Percentiles rank a stretch among this genome's conserved stretches.
Conservation (phyloP, 2,888 invertebrate species). For the Harpalus rubripes region DNA sequence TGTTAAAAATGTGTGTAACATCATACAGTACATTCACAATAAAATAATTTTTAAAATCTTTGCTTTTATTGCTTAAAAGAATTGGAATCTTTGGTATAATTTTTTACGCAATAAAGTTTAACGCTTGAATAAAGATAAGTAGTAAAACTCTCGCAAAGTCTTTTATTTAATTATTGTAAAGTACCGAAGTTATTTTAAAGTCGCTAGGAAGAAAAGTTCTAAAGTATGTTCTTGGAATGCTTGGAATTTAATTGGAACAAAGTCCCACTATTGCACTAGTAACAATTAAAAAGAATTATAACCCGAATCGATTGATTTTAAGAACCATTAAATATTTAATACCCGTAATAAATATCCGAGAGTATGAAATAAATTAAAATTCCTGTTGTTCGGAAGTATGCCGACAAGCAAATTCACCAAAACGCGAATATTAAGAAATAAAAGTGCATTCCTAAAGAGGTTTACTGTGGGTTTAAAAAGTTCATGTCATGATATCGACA, state of each 20-base stretch:
- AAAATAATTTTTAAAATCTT: background rate
- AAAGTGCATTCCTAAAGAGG: slow-evolving; percentile 43
- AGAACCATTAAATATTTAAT: slow-evolving; percentile 50
- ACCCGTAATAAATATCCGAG: slow-evolving; percentile 38
- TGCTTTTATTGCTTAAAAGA: background rate
- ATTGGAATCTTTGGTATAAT: background rate
- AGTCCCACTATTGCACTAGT: slow-evolving; percentile 17
- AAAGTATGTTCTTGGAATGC: slow-evolving; percentile 14
- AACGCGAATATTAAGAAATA: slow-evolving; percentile 63
- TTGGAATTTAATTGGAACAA: slow-evolving; percentile 20
- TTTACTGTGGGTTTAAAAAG: slow-evolving; percentile 14
- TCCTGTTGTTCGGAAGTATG: slow-evolving; percentile 33
- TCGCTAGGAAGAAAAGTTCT: background rate
- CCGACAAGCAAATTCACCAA: slow-evolving; percentile 13
- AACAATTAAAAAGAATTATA: slow-evolving; percentile 45
- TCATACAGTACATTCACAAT: background rate
- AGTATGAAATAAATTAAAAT: slow-evolving; percentile 58
- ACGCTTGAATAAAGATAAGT: background rate
- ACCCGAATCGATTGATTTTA: slow-evolving; percentile 50
- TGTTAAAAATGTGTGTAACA: background rate
- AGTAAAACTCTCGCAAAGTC: background rate
- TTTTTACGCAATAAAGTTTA: slow-evolving; percentile 12
- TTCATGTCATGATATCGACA: background rate
- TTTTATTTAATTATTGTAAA: slow-evolving; percentile 3
- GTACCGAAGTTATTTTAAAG: slow-evolving; percentile 4